Conservation (phyloP, 2,888 invertebrate genomes). For the Sinopyrophorus schimmeli region DNA sequence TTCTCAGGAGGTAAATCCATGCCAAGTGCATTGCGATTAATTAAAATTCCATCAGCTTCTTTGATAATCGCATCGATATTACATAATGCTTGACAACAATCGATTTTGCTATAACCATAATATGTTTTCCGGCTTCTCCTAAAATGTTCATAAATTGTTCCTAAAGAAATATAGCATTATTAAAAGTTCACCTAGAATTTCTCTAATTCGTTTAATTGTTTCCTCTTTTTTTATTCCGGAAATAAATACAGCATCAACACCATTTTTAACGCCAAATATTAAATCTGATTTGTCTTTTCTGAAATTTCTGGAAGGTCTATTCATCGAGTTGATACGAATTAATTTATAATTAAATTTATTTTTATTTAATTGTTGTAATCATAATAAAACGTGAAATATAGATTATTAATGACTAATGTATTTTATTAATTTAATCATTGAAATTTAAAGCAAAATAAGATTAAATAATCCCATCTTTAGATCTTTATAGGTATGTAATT, state of each 20-base stretch:
- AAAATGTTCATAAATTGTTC: constrained; percentile 49
- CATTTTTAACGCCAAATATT: constrained; percentile 67
- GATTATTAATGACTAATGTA: too few relatives aligned
- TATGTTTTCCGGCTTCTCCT: constrained; percentile 86
- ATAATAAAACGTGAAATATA: too few relatives aligned
- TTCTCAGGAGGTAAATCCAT: constrained; percentile 98
- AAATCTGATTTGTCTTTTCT: constrained; percentile 57
- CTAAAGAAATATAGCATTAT: background rate
- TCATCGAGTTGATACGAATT: too few relatives aligned
- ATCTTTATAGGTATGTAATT: too few relatives aligned
- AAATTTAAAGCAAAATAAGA: too few relatives aligned
- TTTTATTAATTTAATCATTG: too few relatives aligned
- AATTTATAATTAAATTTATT: too few relatives aligned
- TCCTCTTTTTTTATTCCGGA: constrained; percentile 74
- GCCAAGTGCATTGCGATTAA: constrained; percentile 95
- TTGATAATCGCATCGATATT: constrained; percentile 93
- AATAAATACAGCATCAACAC: constrained; percentile 77
- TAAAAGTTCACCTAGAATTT: constrained; percentile 48
- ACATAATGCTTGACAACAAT: constrained; percentile 96
- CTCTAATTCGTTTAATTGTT: constrained; percentile 65
- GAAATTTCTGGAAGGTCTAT: constrained; percentile 53
- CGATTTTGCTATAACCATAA: constrained; percentile 96
- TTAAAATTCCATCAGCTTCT: constrained; percentile 97
- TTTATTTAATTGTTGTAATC: too few relatives aligned
- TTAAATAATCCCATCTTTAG: too few relatives aligned